Conservation (phyloP, 2,113 vertebrate species). For the Malurus cyaneus region DNA sequence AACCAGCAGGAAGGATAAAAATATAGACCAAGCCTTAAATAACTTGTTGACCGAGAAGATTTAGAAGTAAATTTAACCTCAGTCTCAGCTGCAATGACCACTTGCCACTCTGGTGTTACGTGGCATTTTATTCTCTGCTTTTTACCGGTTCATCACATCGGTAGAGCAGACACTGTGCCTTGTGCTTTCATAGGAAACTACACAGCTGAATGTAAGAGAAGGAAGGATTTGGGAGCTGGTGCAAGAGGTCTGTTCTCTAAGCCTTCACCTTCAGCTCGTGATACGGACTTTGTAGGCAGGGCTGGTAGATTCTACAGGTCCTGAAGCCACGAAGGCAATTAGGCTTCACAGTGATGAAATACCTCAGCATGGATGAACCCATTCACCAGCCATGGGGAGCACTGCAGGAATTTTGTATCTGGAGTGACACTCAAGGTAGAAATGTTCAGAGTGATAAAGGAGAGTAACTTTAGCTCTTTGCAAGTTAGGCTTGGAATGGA, state of each 20-base stretch:
- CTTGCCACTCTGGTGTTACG: neutral
- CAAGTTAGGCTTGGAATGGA: neutral
- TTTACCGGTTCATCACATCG: neutral
- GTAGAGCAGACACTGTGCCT: neutral
- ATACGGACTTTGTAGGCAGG: neutral
- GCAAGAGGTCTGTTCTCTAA: neutral
- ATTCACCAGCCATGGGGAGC: neutral
- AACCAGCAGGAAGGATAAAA: slow-evolving; percentile 54
- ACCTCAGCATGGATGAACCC: neutral
- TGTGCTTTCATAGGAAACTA: neutral
- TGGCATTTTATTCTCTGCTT: neutral
- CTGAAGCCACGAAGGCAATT: neutral
- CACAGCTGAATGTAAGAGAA: neutral
- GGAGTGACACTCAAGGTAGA: neutral
- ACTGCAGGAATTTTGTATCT: neutral
- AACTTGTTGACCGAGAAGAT: slow-evolving; percentile 40
- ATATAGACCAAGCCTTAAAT: slow-evolving; percentile 50
- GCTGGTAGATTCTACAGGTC: neutral
- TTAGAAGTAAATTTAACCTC: slow-evolving; percentile 16
- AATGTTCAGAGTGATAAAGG: neutral
- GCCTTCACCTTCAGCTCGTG: neutral
- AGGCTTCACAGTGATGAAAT: neutral
- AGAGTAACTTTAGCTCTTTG: neutral
- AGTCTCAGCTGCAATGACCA: neutral
- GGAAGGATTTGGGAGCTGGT: neutral